Percentiles rank a stretch among this genome's conserved stretches.
phyloP scores from a whole-genome alignment of 30 jellyfish, hydroid and myxozoan species.

The Mastigias papua region DNA sequence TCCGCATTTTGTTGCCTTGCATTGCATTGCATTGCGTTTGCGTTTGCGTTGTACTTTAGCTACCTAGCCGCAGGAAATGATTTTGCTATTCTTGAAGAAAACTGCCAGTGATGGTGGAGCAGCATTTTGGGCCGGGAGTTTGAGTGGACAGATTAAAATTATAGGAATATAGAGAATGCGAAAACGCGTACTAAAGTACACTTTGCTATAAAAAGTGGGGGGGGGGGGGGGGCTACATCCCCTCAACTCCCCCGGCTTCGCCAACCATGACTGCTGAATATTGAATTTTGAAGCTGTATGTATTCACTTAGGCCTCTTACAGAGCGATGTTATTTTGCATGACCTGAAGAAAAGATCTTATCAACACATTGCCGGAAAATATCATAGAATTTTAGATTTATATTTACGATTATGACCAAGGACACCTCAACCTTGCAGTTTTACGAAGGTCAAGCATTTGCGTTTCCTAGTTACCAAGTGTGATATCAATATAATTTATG shows the following conservation, averaged over 20 bases:
- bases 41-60: too few relatives aligned
- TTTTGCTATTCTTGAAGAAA: neutral
- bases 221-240: neutral
- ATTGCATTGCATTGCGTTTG: too few relatives aligned
- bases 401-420: neutral
- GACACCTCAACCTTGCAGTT: neutral
- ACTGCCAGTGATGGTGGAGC: neutral
- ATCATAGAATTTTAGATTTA: neutral
- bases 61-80: too few relatives aligned
- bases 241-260: neutral
- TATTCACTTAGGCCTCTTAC: neutral
- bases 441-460: neutral
- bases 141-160: neutral
- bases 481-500: too few relatives aligned
- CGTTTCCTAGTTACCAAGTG: too few relatives aligned
- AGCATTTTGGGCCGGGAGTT: neutral
- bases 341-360: neutral
- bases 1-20: too few relatives aligned
- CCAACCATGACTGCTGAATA: neutral
- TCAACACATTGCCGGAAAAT: neutral
- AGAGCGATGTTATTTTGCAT: neutral
- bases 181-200: neutral
- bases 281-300: neutral
- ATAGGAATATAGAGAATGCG: neutral
- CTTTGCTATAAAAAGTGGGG: neutral